Evolutionary conservation across 1,140 invertebrate species (phyloP).

Genomic region (Drosophila burlai): DNA sequence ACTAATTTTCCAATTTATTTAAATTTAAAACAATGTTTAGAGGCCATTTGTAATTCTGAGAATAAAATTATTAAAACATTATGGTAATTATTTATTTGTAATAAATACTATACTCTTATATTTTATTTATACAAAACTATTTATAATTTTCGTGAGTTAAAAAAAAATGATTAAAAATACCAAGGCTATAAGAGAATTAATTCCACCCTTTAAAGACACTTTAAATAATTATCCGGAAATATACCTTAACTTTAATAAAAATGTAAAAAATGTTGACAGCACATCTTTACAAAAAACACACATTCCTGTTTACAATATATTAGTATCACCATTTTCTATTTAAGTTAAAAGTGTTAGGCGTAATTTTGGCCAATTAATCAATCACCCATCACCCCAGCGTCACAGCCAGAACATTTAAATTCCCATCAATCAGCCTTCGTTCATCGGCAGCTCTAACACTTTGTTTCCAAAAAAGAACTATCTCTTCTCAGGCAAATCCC

Average conservation of each 20-base stretch:
- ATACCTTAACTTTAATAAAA: no score
- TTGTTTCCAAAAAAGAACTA: conserved; percentile 18
- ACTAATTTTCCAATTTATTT: no score
- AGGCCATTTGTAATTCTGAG: no score
- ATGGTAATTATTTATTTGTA: no score
- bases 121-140: no score
- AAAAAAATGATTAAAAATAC: no score
- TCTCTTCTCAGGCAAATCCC: neutral
- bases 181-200: neutral
- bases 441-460: conserved; percentile 7
- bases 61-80: no score
- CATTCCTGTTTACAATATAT: neutral
- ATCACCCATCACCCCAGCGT: conserved; percentile 29
- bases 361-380: conserved; percentile 33
- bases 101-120: no score
- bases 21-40: no score
- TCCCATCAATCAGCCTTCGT: conserved; percentile 32
- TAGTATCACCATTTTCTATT: neutral
- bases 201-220: neutral
- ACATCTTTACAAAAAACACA: neutral
- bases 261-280: no score
- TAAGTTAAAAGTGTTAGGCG: neutral
- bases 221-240: neutral
- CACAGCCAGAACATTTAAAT: conserved; percentile 24
- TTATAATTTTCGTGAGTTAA: no score